Percentiles rank a stretch among this genome's conserved stretches.
Evolutionary conservation across 2,797 vertebrate species (phyloP).

Genomic region (Cetoscarus ocellatus): DNA sequence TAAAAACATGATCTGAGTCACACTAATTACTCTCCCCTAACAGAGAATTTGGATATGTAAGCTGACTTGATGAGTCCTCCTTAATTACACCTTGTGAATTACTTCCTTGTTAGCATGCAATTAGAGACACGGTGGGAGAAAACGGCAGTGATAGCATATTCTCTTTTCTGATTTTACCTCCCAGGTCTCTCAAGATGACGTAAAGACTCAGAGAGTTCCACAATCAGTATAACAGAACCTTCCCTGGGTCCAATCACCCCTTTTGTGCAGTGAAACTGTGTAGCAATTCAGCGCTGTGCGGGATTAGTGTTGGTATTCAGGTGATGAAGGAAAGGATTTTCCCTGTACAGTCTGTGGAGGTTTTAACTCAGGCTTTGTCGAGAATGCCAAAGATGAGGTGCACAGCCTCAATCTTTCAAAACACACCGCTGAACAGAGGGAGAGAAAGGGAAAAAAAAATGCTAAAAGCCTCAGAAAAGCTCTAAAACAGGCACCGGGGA

Average conservation of each 20-base stretch:
- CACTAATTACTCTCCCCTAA: constrained; percentile 38
- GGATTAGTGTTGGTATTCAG: constrained; percentile 58
- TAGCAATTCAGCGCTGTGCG: constrained; percentile 63
- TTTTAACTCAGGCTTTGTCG: constrained; percentile 51
- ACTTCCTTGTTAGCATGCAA: constrained; percentile 71
- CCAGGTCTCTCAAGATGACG: constrained; percentile 56
- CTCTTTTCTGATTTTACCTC: constrained; percentile 53
- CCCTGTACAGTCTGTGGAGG: constrained; percentile 36
- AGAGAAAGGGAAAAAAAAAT: neutral
- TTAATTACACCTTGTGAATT: constrained; percentile 63
- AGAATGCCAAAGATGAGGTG: constrained; percentile 54
- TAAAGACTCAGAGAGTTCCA: constrained; percentile 44
- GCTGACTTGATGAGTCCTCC: constrained; percentile 52
- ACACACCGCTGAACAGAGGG: constrained; percentile 8
- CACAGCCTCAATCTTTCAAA: neutral
- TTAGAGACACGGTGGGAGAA: constrained; percentile 63
- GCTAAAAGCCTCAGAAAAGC: constrained; percentile 49
- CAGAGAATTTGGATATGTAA: constrained; percentile 48
- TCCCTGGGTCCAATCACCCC: constrained; percentile 68
- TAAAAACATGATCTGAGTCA: constrained; percentile 21
- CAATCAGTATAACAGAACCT: constrained; percentile 63
- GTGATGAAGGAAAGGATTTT: constrained; percentile 43
- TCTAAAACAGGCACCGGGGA: constrained; percentile 39
- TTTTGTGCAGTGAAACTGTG: constrained; percentile 62
- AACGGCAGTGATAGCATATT: constrained; percentile 50